Conservation (phyloP, 2,797 vertebrate species). For the Pagetopsis macropterus region DNA sequence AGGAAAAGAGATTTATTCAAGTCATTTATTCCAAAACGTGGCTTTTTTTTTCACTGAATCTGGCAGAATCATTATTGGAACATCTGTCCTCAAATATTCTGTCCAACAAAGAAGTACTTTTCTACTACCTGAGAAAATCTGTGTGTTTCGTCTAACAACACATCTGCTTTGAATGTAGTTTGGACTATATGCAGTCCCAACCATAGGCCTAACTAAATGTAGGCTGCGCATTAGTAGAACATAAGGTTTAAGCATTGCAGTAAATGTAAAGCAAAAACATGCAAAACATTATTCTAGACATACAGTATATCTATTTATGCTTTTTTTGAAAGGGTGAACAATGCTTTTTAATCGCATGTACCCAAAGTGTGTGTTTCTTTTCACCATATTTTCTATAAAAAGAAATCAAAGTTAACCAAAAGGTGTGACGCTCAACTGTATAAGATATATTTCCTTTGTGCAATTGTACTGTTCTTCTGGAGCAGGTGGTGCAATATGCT, state of each 20-base stretch:
- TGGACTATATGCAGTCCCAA: background rate
- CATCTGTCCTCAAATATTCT: conserved; percentile 44
- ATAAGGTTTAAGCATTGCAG: background rate
- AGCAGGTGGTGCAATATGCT: conserved; percentile 16
- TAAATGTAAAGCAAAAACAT: conserved; percentile 4
- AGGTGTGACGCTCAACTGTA: conserved; percentile 12
- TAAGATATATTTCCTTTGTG: conserved; percentile 4
- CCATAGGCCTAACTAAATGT: background rate
- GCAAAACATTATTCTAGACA: conserved; percentile 18
- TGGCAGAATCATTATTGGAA: conserved; percentile 59
- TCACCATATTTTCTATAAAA: conserved; percentile 3
- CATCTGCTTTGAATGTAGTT: background rate
- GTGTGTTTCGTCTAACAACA: background rate
- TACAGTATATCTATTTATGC: conserved; percentile 31
- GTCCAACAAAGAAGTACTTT: conserved; percentile 4
- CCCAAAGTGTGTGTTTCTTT: background rate
- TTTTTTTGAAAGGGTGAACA: conserved; percentile 2
- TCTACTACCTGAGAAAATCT: conserved; percentile 13
- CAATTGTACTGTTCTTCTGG: background rate
- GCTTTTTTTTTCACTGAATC: conserved; percentile 25
- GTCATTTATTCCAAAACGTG: conserved; percentile 26
- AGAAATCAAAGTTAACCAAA: background rate
- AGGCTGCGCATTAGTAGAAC: background rate
- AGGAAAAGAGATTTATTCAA: conserved; percentile 26
- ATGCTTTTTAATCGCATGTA: too few relatives aligned